Evolutionary conservation across 2,888 invertebrate species (phyloP).

Genomic region (Baccha elongata): DNA sequence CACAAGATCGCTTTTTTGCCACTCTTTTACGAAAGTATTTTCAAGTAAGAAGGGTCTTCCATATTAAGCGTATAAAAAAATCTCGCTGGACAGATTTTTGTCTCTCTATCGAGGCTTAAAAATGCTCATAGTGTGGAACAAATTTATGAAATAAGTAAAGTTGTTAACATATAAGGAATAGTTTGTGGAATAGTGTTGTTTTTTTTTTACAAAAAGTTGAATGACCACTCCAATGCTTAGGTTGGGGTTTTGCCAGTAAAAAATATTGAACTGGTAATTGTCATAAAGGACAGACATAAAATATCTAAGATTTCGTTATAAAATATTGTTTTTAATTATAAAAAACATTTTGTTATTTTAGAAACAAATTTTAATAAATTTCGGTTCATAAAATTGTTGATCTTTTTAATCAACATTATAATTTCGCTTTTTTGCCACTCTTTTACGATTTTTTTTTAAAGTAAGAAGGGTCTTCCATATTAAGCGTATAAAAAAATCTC

Average conservation of each 20-base stretch:
- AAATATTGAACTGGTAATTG: conserved; percentile 76
- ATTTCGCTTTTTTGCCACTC: conserved; percentile 41
- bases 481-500: conserved; percentile 54
- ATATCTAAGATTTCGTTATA: not conserved
- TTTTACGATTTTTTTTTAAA: conserved; percentile 17
- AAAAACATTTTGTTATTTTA: not conserved
- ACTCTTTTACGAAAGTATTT: conserved; percentile 23
- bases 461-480: conserved; percentile 44
- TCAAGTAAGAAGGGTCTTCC: conserved; percentile 42
- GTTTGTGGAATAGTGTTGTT: no score
- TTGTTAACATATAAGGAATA: no score
- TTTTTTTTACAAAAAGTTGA: no score
- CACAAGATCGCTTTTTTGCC: no score
- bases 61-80: conserved; percentile 46
- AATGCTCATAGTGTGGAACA: no score
- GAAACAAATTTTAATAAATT: not conserved
- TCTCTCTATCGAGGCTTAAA: conserved; percentile 10
- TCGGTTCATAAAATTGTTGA: no score
- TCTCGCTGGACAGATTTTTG: conserved; percentile 31
- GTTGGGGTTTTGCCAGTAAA: conserved; percentile 77
- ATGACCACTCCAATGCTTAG: no score
- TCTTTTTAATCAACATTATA: no score
- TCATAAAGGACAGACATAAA: conserved; percentile 80
- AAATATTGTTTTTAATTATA: not conserved
- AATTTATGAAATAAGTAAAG: no score